These are phyloP conservation scores for Drosophila bipectinata DNA, from an alignment of 1,140 invertebrate genomes.

Conservation along the genomic window DNA sequence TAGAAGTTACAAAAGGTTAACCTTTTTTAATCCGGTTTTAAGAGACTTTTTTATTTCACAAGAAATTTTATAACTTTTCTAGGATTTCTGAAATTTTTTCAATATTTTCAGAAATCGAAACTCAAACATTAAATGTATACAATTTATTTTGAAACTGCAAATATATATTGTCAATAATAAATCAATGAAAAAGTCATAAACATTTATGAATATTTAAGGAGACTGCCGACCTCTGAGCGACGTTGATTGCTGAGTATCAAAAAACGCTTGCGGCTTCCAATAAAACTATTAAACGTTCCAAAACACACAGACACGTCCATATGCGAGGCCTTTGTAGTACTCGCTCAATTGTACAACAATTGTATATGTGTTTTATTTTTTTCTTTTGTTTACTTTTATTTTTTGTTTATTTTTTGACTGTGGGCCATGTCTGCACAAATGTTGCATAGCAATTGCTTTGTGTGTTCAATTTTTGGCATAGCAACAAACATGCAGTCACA, in stretches of 20 bases:
- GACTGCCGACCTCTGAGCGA: neutral
- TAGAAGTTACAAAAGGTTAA: too few relatives aligned
- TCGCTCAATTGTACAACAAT: constrained; percentile 66
- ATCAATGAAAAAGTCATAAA: constrained; percentile 7
- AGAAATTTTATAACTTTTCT: too few relatives aligned
- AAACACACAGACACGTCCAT: constrained; percentile 23
- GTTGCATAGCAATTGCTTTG: constrained; percentile 81
- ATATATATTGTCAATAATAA: neutral
- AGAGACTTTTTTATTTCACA: too few relatives aligned
- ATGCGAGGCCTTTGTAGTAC: constrained; percentile 38
- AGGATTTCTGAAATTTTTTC: too few relatives aligned
- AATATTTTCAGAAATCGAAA: too few relatives aligned
- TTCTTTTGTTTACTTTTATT: constrained; percentile 41
- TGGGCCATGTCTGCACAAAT: constrained; percentile 76
- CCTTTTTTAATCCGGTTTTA: too few relatives aligned
- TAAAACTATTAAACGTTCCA: constrained; percentile 65
- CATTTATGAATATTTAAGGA: neutral
- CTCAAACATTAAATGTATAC: too few relatives aligned
- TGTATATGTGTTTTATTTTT: constrained; percentile 65
- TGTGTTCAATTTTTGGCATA: constrained; percentile 79
- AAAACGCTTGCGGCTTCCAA: constrained; percentile 44
- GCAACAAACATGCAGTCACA: constrained; percentile 56
- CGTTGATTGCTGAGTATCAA: constrained; percentile 26
- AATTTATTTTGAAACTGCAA: too few relatives aligned
- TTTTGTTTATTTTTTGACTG: constrained; percentile 45